A percentile compares a stretch with the other conserved stretches of the same genome.
Conservation (phyloP, 2,113 vertebrate genomes). For the Picathartes gymnocephalus region DNA sequence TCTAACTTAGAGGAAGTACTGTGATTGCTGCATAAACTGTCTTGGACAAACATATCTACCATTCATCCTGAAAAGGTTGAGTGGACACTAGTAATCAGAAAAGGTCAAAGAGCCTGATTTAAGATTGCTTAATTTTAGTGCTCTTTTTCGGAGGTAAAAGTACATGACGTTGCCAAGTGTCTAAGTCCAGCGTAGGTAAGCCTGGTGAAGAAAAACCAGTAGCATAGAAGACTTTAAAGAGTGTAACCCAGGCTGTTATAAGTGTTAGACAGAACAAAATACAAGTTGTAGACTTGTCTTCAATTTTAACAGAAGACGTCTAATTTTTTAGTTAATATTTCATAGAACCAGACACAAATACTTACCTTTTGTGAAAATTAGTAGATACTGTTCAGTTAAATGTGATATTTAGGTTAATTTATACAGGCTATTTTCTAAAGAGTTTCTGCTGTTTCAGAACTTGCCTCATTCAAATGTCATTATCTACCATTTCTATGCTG, state of each 20-base stretch:
- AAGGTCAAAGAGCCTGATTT: slow-evolving; percentile 66
- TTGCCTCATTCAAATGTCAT: not conserved
- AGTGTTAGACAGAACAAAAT: not conserved
- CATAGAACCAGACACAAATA: not conserved
- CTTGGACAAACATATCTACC: slow-evolving; percentile 56
- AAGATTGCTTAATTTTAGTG: slow-evolving; percentile 47
- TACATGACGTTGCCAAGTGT: not conserved
- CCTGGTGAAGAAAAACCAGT: not conserved
- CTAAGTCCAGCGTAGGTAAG: not conserved
- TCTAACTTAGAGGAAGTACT: slow-evolving; percentile 73
- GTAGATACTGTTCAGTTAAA: not conserved
- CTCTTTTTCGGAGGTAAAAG: not conserved
- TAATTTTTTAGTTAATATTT: not conserved
- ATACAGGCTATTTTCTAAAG: not conserved
- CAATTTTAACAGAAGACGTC: rapidly evolving
- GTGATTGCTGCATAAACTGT: slow-evolving; percentile 73
- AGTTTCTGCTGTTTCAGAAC: not conserved
- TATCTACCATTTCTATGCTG: not conserved
- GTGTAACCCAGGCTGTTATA: not conserved
- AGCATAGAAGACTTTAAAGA: not conserved
- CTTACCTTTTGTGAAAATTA: not conserved
- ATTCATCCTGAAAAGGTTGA: slow-evolving; percentile 72
- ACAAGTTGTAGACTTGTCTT: not conserved
- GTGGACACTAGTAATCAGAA: slow-evolving; percentile 48
- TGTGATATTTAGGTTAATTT: not conserved